Conservation (phyloP, 2,797 vertebrate genomes). For the Scarus forsteni region DNA sequence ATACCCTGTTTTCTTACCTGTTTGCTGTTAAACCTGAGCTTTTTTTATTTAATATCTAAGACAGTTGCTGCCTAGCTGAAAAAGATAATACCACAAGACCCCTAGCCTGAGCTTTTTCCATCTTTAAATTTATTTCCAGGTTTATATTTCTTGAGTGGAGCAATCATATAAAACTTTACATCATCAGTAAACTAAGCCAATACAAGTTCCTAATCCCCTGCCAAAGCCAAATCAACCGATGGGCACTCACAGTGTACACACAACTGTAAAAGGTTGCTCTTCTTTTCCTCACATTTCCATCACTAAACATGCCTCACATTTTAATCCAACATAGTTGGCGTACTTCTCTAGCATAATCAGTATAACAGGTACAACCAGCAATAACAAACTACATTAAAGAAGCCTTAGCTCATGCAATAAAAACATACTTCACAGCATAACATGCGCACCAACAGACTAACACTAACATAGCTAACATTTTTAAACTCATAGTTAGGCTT, state of each 20-base stretch:
- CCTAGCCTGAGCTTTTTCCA: no score
- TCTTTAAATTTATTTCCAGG: constrained; percentile 12
- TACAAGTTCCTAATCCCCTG: constrained; percentile 9
- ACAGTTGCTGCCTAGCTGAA: not conserved
- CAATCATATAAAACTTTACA: not conserved
- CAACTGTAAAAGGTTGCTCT: not conserved
- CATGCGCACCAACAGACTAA: constrained; percentile 20
- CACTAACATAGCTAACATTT: constrained; percentile 56
- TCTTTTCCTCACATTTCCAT: not conserved
- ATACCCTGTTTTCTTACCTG: not conserved
- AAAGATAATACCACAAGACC: no score
- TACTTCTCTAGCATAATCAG: constrained; percentile 9
- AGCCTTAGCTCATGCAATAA: constrained; percentile 8
- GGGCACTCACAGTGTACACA: not conserved
- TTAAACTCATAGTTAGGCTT: constrained; percentile 25
- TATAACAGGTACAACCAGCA: constrained; percentile 48
- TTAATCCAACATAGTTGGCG: not conserved
- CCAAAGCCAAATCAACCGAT: not conserved
- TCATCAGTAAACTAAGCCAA: not conserved
- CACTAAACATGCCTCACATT: not conserved
- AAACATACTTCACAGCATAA: constrained; percentile 38
- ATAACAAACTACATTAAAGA: constrained; percentile 9
- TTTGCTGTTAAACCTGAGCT: not conserved
- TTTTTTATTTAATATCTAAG: not conserved
- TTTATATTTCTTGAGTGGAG: not conserved